Conservation (phyloP, 2,113 vertebrate genomes). For the Cyanoramphus novaezelandiae region DNA sequence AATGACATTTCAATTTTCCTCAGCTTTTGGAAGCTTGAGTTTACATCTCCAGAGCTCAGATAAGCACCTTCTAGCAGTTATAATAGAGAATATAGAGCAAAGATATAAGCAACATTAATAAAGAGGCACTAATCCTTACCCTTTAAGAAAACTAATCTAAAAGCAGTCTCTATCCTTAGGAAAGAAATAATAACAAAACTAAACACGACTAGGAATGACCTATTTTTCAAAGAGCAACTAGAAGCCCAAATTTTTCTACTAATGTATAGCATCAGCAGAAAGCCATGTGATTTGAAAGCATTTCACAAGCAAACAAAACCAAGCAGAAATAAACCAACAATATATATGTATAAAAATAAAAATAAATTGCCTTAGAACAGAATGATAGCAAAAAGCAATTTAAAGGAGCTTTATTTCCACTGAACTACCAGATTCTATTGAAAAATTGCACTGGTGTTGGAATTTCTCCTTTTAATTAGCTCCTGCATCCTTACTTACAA, state of each 20-base stretch:
- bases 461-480: conserved; percentile 15
- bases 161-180: conserved; percentile 25
- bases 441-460: neutral
- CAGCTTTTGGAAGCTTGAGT: conserved; percentile 54
- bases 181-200: neutral
- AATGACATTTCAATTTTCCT: conserved; percentile 67
- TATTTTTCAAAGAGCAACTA: conserved; percentile 38
- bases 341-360: neutral
- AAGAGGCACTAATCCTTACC: conserved; percentile 52
- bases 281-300: neutral
- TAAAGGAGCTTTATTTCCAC: neutral
- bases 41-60: conserved; percentile 51
- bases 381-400: conserved; percentile 21
- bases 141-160: conserved; percentile 33
- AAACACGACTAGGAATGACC: conserved; percentile 1
- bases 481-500: conserved; percentile 41
- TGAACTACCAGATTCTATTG: neutral
- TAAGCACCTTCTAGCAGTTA: conserved; percentile 45
- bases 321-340: neutral
- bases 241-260: conserved; percentile 21
- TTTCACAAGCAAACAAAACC: conserved; percentile 4
- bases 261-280: neutral
- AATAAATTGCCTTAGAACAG: neutral
- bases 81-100: conserved; percentile 30
- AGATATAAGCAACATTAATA: conserved; percentile 40